Conservation (phyloP, 2,888 invertebrate species). For the Mimumesa dahlbomi region DNA sequence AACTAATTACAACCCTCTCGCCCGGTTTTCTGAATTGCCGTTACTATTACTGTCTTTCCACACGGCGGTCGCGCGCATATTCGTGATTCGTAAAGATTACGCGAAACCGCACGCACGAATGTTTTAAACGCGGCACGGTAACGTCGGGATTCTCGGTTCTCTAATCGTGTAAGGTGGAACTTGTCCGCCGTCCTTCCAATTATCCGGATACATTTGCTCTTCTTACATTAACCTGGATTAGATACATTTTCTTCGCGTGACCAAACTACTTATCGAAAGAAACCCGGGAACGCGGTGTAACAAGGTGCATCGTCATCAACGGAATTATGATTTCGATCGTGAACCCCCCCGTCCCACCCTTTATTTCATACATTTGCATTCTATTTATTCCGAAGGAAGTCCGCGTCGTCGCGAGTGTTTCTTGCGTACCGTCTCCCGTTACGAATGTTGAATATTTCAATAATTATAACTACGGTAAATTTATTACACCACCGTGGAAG, state of each 20-base stretch:
- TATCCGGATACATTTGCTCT: neutral
- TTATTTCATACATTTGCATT: conserved; percentile 10
- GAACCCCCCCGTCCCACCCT: conserved; percentile 5
- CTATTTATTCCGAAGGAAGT: conserved; percentile 7
- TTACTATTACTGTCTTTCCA: conserved; percentile 18
- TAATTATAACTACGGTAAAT: too few relatives aligned
- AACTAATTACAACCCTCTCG: conserved; percentile 54
- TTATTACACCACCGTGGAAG: neutral
- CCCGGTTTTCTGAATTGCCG: conserved; percentile 25
- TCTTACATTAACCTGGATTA: conserved; percentile 10
- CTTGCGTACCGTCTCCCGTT: too few relatives aligned
- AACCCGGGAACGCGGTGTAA: conserved; percentile 16
- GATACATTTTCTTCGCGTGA: conserved; percentile 32
- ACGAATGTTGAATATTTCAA: too few relatives aligned
- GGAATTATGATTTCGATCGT: conserved; percentile 24
- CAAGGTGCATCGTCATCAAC: conserved; percentile 34
- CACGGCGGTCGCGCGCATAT: neutral
- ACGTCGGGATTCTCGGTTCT: neutral
- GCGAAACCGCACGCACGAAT: neutral
- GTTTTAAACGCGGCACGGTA: neutral
- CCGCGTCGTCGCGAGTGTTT: too few relatives aligned
- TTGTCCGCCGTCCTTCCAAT: neutral
- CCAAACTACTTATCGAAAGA: conserved; percentile 12
- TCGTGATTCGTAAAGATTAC: conserved; percentile 2
- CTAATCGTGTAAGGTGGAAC: too few relatives aligned